Percentiles rank a stretch among this genome's conserved stretches.
These are phyloP conservation scores for Barnardius zonarius DNA, from an alignment of 2,113 vertebrate species.

Conservation along the genomic window DNA sequence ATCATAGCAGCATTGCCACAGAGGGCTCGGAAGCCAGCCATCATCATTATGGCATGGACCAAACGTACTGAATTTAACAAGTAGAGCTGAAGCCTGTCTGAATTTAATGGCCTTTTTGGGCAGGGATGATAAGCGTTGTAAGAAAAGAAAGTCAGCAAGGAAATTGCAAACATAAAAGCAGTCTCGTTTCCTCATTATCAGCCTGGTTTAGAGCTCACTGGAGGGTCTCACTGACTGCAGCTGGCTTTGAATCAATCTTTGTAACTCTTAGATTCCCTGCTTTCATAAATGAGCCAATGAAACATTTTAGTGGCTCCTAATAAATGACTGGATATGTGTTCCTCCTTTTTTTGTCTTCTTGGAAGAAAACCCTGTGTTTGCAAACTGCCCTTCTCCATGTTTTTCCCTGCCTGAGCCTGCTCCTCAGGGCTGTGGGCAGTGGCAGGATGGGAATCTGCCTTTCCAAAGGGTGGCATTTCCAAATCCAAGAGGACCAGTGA, in stretches of 20 bases:
- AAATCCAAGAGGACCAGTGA: background rate
- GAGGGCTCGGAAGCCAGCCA: background rate
- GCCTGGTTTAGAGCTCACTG: conserved; percentile 31
- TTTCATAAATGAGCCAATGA: background rate
- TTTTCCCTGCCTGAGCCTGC: background rate
- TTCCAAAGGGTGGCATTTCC: background rate
- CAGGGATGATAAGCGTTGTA: conserved; percentile 15
- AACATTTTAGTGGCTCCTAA: background rate
- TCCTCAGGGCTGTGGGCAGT: background rate
- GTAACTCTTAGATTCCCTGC: background rate
- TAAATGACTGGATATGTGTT: background rate
- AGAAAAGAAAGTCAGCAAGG: conserved; percentile 31
- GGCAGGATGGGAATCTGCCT: background rate
- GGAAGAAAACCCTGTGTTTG: background rate
- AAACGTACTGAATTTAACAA: background rate
- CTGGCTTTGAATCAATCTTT: conserved; percentile 15
- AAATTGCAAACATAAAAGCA: background rate
- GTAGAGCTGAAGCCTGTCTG: background rate
- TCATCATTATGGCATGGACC: background rate
- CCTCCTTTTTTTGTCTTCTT: background rate
- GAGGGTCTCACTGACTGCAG: background rate
- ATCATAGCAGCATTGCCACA: background rate
- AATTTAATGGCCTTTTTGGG: conserved; percentile 1
- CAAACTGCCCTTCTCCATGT: fast-evolving
- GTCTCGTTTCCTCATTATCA: conserved; percentile 17